Percentiles rank a stretch among this genome's conserved stretches.
Conservation (phyloP, 2,888 invertebrate species). For the Philonicus albiceps region DNA sequence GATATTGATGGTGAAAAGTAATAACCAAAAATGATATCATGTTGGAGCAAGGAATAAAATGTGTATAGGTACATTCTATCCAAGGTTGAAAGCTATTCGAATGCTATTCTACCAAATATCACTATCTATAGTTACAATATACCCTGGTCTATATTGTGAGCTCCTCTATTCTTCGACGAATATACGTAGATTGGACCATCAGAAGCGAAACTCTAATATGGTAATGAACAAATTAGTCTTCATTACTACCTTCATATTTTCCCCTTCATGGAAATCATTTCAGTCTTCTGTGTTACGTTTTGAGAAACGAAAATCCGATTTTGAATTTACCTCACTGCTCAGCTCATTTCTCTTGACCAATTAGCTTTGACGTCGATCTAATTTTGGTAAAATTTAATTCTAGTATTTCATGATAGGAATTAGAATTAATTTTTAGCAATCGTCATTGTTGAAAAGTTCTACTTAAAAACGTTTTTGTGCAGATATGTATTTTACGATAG, state of each 20-base stretch:
- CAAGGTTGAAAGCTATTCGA: neutral
- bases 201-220: neutral
- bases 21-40: neutral
- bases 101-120: neutral
- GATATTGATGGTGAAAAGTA: neutral
- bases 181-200: neutral
- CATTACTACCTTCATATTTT: neutral
- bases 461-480: too few species aligned
- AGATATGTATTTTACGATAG: too few species aligned
- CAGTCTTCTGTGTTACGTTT: neutral
- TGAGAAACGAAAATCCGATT: neutral
- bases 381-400: neutral
- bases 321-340: neutral
- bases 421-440: neutral
- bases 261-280: neutral
- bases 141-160: neutral
- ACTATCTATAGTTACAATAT: neutral
- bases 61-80: neutral
- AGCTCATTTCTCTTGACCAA: neutral
- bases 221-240: neutral
- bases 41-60: neutral
- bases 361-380: neutral
- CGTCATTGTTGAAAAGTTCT: too few species aligned
- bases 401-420: neutral
- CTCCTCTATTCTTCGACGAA: neutral